Evolutionary conservation across 2,113 vertebrate species (phyloP).

Genomic region (Thryonomys swinderianus): DNA sequence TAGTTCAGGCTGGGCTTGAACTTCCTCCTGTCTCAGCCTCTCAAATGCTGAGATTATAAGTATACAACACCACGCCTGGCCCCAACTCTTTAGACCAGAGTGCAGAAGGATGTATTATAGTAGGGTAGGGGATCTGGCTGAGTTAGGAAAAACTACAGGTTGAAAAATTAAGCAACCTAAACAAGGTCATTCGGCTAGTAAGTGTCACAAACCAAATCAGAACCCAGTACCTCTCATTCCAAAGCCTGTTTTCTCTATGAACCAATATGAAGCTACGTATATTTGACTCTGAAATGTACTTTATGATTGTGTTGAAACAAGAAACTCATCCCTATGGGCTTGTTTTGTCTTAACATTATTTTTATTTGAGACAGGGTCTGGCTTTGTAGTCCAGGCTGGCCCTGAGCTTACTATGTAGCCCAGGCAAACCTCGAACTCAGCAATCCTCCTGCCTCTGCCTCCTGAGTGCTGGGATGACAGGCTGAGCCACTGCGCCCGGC

Average conservation of each 20-base stretch:
- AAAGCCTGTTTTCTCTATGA: not conserved
- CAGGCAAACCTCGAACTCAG: too few relatives aligned
- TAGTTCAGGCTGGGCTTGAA: not conserved
- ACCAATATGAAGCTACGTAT: not conserved
- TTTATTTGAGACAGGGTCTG: too few relatives aligned
- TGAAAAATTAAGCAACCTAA: not conserved
- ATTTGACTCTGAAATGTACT: not conserved
- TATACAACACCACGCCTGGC: not conserved
- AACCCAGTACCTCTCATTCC: not conserved
- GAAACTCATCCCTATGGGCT: constrained; percentile 10
- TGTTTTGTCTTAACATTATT: not conserved
- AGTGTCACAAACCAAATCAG: not conserved
- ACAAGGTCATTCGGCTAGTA: not conserved
- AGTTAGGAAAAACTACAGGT: constrained; percentile 17
- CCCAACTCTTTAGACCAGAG: not conserved
- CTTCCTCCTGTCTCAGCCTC: not conserved
- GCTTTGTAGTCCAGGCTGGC: too few relatives aligned
- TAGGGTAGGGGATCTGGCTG: not conserved
- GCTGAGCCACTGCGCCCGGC: too few relatives aligned
- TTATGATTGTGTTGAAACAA: not conserved
- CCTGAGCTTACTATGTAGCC: too few relatives aligned
- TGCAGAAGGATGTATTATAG: not conserved
- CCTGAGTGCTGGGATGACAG: too few relatives aligned
- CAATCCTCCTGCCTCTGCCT: too few relatives aligned
- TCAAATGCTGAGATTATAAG: not conserved